Base-by-base conservation (phyloP, 2,797 vertebrate species). In the Nannoperca obscura region DNA sequence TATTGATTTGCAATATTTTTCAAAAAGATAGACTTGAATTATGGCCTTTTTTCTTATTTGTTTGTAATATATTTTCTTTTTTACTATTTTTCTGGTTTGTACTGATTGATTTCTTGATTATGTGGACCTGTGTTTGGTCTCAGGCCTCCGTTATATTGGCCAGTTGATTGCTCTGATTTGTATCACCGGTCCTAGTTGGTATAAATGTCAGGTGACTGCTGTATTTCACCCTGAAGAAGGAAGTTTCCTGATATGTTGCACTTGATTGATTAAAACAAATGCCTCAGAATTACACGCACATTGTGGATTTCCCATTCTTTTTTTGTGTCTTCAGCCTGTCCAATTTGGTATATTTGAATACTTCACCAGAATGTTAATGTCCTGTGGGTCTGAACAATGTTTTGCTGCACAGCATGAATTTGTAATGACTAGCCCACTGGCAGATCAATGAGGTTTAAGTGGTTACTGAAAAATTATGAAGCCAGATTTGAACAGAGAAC, bases 341-440 rank as follows among this genome's bases (percentile, higher is more conserved):
- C 52, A 5, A 38, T 6, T 73, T 57, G 17, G 32, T 24, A 36
- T 44, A 36, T 65, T 34, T 61, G 14, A 27, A 71, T 71, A 8
- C 50, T 53, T 69, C 5, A 57, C n/a, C 32, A 15, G 15, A 68
- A 50, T 62, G 5, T 53, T 38, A 61, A 57, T 58, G 46, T 27
- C 36, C 4, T 36, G 20, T 73, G 74, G 30, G 19, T 62, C 47
- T 66, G 38, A 61, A 60, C 32, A 40, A 49, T 68, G 12, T 72
- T 63, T 73, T 30, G 68, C 54, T 70, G 42, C 69, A 42, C 7
- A 72, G 15, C 52, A 78, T 68, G 30, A 60, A 71, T 83, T 42
- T 73, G 20, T 42, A 61, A 65, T 78, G 54, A 58, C 12, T 40
- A 30, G 19, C 65, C 32, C 36, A 57, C 15, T 15, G 3, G 34